Evolutionary conservation across 2,113 vertebrate genomes (phyloP).

Genomic region (Garra rufa): DNA sequence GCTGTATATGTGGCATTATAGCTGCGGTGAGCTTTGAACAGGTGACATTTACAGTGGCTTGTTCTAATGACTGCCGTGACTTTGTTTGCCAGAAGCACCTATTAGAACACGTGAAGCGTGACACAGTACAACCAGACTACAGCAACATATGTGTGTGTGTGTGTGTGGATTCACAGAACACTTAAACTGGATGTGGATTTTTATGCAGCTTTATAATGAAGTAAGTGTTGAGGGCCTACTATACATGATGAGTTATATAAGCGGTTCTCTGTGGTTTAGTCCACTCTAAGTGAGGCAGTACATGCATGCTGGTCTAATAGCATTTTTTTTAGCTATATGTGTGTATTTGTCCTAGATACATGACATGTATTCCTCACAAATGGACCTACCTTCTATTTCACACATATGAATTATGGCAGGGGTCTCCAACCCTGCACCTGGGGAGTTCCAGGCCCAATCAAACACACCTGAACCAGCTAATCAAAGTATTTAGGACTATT

Average conservation of each 20-base stretch:
- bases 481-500: too few relatives aligned
- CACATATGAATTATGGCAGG: neutral
- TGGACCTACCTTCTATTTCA: neutral
- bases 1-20: conserved; percentile 4
- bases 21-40: conserved; percentile 62
- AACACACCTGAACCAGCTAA: too few relatives aligned
- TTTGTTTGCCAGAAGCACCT: conserved; percentile 63
- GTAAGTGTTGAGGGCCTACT: neutral
- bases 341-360: neutral
- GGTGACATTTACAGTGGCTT: conserved; percentile 71
- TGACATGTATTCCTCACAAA: neutral
- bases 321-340: neutral
- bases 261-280: neutral
- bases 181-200: neutral
- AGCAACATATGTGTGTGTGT: conserved; percentile 1
- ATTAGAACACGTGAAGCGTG: conserved; percentile 56
- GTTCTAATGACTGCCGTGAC: conserved; percentile 65
- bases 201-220: neutral
- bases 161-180: neutral
- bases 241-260: neutral
- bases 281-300: neutral
- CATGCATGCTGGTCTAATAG: neutral
- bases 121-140: conserved; percentile 28
- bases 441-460: too few relatives aligned
- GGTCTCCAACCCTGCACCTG: too few relatives aligned